Percentiles rank a stretch among this genome's conserved stretches.
These are phyloP conservation scores for Gallinago media DNA, from an alignment of 2,113 vertebrate genomes.

Conservation along the genomic window DNA sequence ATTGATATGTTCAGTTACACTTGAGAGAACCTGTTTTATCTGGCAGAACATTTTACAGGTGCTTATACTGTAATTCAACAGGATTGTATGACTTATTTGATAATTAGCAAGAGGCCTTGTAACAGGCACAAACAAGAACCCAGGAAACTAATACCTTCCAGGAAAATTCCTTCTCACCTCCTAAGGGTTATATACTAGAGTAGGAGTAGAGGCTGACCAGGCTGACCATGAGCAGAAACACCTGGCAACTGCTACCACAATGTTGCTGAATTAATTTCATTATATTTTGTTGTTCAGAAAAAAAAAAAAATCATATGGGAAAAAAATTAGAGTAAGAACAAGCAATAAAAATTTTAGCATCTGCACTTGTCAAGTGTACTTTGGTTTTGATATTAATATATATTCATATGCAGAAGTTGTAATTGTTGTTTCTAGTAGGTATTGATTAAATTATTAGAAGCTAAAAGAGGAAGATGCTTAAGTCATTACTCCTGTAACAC, in stretches of 20 bases:
- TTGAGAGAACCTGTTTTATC: not conserved
- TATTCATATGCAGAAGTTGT: not conserved
- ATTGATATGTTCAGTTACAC: not conserved
- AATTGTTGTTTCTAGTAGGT: not conserved
- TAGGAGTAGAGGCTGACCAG: not conserved
- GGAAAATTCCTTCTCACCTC: not conserved
- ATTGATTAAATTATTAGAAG: not conserved
- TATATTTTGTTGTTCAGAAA: not conserved
- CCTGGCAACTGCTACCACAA: not conserved
- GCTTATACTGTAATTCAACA: not conserved
- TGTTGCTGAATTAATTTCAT: not conserved
- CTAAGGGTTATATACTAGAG: not conserved
- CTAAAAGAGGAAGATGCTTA: not conserved
- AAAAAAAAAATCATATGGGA: not conserved
- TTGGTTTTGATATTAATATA: not conserved
- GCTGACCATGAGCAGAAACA: not conserved
- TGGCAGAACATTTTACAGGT: not conserved
- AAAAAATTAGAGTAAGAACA: not conserved
- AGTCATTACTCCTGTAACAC: not conserved
- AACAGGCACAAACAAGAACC: not conserved
- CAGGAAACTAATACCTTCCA: not conserved
- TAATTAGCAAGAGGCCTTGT: not conserved
- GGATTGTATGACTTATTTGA: not conserved
- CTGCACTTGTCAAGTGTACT: not conserved
- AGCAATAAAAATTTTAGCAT: not conserved